Evolutionary conservation across 1,140 invertebrate species (phyloP).

Genomic region (Heliconius nattereri): DNA sequence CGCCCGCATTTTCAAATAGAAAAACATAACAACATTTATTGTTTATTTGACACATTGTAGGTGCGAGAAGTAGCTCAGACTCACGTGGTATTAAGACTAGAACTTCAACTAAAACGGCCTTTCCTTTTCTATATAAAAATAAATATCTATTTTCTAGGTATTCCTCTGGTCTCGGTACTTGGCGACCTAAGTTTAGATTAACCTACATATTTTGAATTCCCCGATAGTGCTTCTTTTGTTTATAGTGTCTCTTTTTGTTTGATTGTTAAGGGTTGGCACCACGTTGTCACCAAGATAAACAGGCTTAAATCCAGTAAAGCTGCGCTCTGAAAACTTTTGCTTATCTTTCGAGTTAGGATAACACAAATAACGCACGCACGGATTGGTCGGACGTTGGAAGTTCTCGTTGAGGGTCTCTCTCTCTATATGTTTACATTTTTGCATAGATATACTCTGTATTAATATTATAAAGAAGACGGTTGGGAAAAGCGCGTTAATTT

Average conservation of each 20-base stretch:
- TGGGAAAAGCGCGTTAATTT: too few species aligned
- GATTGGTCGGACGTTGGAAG: conserved; percentile 8
- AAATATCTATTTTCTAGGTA: neutral
- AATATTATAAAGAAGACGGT: too few species aligned
- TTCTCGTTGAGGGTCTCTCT: neutral
- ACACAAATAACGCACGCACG: conserved; percentile 20
- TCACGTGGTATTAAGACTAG: too few species aligned
- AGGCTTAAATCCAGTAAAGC: conserved; percentile 15
- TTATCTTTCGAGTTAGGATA: conserved; percentile 22
- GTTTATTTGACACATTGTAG: too few species aligned
- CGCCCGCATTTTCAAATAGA: too few species aligned
- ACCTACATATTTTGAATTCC: conserved; percentile 8
- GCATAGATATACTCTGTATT: too few species aligned
- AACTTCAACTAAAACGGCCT: too few species aligned
- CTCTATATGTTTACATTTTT: neutral
- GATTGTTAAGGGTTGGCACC: conserved; percentile 17
- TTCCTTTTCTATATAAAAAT: too few species aligned
- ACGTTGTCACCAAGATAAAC: conserved; percentile 19
- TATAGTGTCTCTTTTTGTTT: conserved; percentile 17
- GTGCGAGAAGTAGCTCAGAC: too few species aligned
- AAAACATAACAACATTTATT: too few species aligned
- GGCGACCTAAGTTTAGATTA: conserved; percentile 6
- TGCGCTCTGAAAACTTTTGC: conserved; percentile 13
- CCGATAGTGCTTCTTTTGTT: neutral
- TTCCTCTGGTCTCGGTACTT: neutral